phyloP scores from a whole-genome alignment of 2,113 vertebrate species.

The Puffinus mauretanicus region DNA sequence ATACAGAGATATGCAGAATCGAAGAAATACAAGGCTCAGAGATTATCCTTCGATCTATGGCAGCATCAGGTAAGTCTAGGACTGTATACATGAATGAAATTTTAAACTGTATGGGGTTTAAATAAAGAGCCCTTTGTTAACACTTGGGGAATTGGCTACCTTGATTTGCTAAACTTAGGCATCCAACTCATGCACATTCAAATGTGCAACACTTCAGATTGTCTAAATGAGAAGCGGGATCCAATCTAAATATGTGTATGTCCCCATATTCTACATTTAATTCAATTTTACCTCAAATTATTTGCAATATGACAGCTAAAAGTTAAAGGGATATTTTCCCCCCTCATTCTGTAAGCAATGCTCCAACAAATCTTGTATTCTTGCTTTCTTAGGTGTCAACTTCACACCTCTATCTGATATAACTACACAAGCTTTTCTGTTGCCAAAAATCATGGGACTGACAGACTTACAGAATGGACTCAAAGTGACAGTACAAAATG shows the following conservation, averaged over 20 bases:
- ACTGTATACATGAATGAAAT: background rate
- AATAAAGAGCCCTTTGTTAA: background rate
- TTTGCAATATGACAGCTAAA: background rate
- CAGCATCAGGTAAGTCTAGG: background rate
- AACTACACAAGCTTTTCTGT: background rate
- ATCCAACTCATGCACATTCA: background rate
- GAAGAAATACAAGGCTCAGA: background rate
- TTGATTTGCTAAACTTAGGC: background rate
- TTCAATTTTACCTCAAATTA: background rate
- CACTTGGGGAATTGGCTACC: background rate
- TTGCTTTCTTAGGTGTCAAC: background rate
- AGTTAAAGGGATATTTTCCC: background rate
- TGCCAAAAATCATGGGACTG: background rate
- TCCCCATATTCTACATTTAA: background rate
- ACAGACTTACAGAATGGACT: background rate
- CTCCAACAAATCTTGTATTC: background rate
- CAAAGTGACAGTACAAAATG: conserved; percentile 1
- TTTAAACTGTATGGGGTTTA: background rate
- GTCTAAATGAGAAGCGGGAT: background rate
- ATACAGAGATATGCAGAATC: background rate
- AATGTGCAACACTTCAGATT: background rate
- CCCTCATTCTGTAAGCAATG: background rate
- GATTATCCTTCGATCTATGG: background rate
- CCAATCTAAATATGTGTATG: background rate
- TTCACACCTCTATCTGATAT: background rate